These are phyloP conservation scores for Aphodius granarius DNA, from an alignment of 2,888 invertebrate species.

Conservation along the genomic window DNA sequence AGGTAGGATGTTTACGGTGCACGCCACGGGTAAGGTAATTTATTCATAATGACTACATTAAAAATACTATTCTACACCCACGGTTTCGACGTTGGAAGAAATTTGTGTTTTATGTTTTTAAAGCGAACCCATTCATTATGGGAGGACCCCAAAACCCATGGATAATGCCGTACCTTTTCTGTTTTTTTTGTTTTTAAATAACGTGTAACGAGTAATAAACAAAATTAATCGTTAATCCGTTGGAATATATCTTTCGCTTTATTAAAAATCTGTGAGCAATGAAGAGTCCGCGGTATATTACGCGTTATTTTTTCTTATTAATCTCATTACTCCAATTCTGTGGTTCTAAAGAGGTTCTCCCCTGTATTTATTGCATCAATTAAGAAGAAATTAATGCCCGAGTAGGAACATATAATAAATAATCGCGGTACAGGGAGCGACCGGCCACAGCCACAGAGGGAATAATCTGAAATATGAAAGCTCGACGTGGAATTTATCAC, in stretches of 20 bases:
- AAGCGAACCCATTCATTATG: constrained; percentile 7
- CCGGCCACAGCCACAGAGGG: constrained; percentile 4
- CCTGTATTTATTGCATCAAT: constrained; percentile 13
- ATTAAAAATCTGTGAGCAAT: background rate
- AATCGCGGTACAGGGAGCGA: constrained; percentile 21
- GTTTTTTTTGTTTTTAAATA: background rate
- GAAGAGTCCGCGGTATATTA: background rate
- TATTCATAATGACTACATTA: constrained; percentile 30
- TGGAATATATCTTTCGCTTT: background rate
- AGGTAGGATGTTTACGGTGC: constrained; percentile 27
- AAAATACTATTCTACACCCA: constrained; percentile 29
- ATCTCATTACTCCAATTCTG: background rate
- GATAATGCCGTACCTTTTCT: background rate
- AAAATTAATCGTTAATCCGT: background rate
- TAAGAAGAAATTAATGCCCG: constrained; percentile 12
- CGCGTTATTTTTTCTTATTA: background rate
- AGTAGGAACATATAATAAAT: constrained; percentile 20
- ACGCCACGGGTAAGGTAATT: constrained; percentile 19
- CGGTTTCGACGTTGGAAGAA: background rate
- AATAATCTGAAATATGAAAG: constrained; percentile 25
- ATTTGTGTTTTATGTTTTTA: background rate
- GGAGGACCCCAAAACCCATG: background rate
- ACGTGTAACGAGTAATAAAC: background rate
- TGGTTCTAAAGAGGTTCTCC: background rate
- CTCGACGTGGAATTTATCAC: constrained; percentile 24